Base-by-base conservation (phyloP, 2,888 invertebrate genomes). In the Ommatoiulus sabulosus region DNA sequence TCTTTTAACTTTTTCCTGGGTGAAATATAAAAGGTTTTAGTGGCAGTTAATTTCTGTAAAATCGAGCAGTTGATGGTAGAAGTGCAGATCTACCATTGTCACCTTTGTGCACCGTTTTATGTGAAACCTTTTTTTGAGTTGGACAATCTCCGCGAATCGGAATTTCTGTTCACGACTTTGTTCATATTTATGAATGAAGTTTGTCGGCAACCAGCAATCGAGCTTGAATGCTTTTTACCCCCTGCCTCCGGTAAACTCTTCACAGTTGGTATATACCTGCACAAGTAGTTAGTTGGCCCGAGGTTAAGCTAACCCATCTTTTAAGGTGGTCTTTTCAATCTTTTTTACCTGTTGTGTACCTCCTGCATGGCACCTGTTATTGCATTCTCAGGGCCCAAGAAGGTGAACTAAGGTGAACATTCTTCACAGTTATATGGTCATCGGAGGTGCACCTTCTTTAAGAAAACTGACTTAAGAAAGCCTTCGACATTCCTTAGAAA, bases 401-500 rank as follows among this genome's bases (percentile, higher is more conserved):
- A 86, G 86, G 86, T 86, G 86, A 86, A 86, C 46, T 86, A 86
- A 86, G 48, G 48, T 44, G 86, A 44, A 86, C 86, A 86, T 86
- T 86, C 86, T 86, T 86, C 20, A 44, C 86, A 86, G 86, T 86
- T 86, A 86, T 80, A 80, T 86, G 86, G 44, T 24, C 86, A 44
- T 48, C 10, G 86, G 48, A 86, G 46, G 86, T 86, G 24, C 86
- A 86, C 86, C 86, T 48, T 48, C 48, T 48, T 86, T 44, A 12
- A 80, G 80, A 80, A 57, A 80, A 35, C 35, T 80, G 80, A 80
- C 80, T 80, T 80, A 80, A 80, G 80, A 80, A 80, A 80, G 80
- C 35, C 80, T 80, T 80, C 52, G 57, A 87, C 52, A 87, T 87
- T 87, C 87, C 87, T 87, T n/a, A 44, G 63, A 87, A 87, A 87